These are phyloP conservation scores for Mormyrops attenuatus DNA, from an alignment of 2,797 vertebrate genomes.

Conservation along the genomic window DNA sequence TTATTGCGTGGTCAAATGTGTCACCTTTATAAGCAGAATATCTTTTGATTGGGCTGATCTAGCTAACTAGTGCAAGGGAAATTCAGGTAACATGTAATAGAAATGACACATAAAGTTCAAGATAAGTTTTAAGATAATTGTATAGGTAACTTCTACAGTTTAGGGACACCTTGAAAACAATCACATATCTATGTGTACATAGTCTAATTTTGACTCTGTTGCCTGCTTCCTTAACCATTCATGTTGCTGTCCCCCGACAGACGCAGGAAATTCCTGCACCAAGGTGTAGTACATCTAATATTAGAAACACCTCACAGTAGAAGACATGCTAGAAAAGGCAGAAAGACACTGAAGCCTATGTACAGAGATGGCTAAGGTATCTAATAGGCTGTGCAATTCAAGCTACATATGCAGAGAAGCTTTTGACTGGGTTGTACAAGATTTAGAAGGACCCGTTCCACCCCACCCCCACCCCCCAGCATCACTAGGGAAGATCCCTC, in stretches of 20 bases:
- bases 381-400: not conserved
- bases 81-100: not conserved
- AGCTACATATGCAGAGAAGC: not conserved
- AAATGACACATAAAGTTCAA: not conserved
- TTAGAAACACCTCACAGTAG: not conserved
- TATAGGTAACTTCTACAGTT: not conserved
- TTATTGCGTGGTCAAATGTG: not conserved
- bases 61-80: constrained; percentile 3
- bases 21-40: not conserved
- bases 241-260: not conserved
- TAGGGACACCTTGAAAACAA: not conserved
- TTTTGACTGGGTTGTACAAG: not conserved
- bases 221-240: not conserved
- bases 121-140: not conserved
- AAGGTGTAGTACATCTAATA: not conserved
- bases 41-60: not conserved
- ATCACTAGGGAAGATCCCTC: too few relatives aligned
- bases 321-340: constrained; percentile 10
- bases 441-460: not conserved
- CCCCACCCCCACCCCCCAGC: too few relatives aligned
- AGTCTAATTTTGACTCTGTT: not conserved
- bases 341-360: constrained; percentile 5
- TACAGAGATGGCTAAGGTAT: not conserved
- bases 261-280: not conserved
- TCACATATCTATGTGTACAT: not conserved